Percentiles rank a stretch among this genome's conserved stretches.
Conservation (phyloP, 2,113 vertebrate species). For the Thryonomys swinderianus region DNA sequence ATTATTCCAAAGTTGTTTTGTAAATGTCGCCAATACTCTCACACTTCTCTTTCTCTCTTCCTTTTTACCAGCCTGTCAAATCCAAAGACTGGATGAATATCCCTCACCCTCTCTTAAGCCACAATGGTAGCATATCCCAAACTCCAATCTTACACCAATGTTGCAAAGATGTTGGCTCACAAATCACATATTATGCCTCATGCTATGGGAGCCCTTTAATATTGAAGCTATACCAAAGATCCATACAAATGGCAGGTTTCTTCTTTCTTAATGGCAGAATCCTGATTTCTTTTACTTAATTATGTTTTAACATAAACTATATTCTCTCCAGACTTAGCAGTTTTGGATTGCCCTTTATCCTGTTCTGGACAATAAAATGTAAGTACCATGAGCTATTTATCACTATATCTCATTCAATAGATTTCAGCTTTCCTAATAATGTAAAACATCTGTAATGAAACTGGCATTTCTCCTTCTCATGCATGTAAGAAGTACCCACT, state of each 20-base stretch:
- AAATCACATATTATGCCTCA: background rate
- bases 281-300: background rate
- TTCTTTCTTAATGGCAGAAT: background rate
- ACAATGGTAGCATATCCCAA: background rate
- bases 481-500: too few relatives aligned
- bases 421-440: background rate
- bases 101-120: background rate
- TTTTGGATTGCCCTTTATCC: background rate
- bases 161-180: background rate
- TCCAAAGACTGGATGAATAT: too few relatives aligned
- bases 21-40: too few relatives aligned
- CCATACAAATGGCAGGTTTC: background rate
- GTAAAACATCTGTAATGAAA: background rate
- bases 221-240: background rate
- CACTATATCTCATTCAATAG: background rate
- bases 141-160: background rate
- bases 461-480: too few relatives aligned
- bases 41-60: too few relatives aligned
- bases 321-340: background rate
- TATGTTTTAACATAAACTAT: background rate
- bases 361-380: background rate
- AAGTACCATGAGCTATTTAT: too few relatives aligned
- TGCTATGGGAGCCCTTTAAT: background rate
- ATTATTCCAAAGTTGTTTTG: background rate
- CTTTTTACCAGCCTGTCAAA: too few relatives aligned